These are phyloP conservation scores for Sphaeramia orbicularis DNA, from an alignment of 2,797 vertebrate genomes.

Conservation along the genomic window DNA sequence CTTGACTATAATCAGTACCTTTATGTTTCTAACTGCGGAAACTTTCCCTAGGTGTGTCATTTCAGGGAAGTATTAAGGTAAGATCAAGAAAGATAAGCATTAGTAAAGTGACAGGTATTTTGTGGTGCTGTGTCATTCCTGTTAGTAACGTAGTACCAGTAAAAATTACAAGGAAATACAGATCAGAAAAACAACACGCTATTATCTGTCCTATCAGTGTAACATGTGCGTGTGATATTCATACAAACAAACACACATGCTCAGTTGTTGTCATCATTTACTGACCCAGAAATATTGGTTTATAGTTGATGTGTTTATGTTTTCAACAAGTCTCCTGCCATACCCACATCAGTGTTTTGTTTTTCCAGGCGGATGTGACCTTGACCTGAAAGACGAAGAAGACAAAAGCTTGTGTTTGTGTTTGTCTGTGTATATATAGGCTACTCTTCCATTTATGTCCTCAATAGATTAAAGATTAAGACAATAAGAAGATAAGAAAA, in stretches of 20 bases:
- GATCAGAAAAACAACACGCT: neutral
- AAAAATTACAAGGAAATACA: neutral
- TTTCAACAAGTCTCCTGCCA: neutral
- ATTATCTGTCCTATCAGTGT: no score
- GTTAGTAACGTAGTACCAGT: neutral
- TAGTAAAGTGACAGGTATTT: neutral
- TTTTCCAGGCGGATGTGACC: neutral
- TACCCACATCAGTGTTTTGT: conserved; percentile 1
- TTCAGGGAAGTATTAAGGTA: neutral
- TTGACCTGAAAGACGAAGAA: conserved; percentile 9
- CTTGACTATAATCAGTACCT: neutral
- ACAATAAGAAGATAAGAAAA: no score
- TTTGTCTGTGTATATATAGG: neutral
- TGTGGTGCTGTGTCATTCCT: neutral
- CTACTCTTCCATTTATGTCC: no score
- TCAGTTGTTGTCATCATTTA: conserved; percentile 9
- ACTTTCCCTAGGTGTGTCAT: conserved; percentile 49
- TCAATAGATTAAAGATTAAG: no score
- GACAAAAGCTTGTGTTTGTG: conserved; percentile 2
- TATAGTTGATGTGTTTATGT: conserved; percentile 15
- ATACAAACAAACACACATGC: conserved; percentile 15
- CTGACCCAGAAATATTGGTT: conserved; percentile 4
- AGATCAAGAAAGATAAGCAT: neutral
- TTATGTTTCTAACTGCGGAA: neutral
- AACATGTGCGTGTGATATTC: neutral